Conservation (phyloP, 2,888 invertebrate genomes). For the Lepidocyrtinus sp. region DNA sequence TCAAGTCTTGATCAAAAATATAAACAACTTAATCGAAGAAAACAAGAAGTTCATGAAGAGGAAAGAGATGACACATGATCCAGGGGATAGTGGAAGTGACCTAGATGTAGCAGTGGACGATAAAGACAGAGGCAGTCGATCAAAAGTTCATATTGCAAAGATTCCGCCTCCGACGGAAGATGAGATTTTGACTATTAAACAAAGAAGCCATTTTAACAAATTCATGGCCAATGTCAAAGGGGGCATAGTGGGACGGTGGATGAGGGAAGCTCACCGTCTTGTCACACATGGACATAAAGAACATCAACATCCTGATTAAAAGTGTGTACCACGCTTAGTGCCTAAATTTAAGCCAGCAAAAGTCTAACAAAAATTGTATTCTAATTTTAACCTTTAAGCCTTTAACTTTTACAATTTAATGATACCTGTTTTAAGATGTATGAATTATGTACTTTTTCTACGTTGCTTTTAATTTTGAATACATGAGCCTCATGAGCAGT, state of each 20-base stretch:
- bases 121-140: neutral
- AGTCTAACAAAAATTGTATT: too few relatives aligned
- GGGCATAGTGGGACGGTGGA: constrained; percentile 20
- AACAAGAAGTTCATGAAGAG: constrained; percentile 20
- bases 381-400: too few relatives aligned
- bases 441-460: too few relatives aligned
- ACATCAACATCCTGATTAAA: too few relatives aligned
- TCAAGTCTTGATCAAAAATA: neutral
- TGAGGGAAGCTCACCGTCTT: constrained; percentile 18
- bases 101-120: neutral
- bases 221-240: constrained; percentile 26
- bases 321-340: too few relatives aligned
- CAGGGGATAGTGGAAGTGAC: constrained; percentile 2
- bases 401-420: too few relatives aligned
- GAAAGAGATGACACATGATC: constrained; percentile 24
- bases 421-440: too few relatives aligned
- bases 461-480: too few relatives aligned
- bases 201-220: constrained; percentile 22
- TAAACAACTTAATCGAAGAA: constrained; percentile 25
- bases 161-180: constrained; percentile 44
- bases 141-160: constrained; percentile 8
- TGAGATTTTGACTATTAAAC: constrained; percentile 26
- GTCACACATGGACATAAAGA: constrained; percentile 37
- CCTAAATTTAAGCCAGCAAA: too few relatives aligned
- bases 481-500: too few relatives aligned